Conservation (phyloP, 2,113 vertebrate species). For the Erpornis zantholeuca region DNA sequence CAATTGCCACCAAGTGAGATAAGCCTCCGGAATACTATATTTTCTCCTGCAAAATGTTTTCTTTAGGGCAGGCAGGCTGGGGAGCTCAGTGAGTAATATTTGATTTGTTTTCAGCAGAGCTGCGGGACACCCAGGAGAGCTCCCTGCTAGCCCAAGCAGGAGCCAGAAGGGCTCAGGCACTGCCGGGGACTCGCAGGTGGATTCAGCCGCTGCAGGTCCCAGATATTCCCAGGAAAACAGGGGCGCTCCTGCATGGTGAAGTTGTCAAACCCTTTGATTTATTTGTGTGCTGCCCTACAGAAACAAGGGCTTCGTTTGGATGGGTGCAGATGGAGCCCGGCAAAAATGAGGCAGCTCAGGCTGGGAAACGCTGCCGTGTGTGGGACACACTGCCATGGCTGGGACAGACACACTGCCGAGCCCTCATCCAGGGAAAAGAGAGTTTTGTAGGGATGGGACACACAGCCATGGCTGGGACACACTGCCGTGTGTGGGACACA, state of each 20-base stretch:
- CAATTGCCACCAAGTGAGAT: conserved; percentile 57
- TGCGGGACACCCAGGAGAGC: background rate
- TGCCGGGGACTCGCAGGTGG: background rate
- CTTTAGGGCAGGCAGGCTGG: background rate
- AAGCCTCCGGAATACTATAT: conserved; percentile 47
- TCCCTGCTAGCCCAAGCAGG: rapidly evolving
- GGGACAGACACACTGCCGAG: rapidly evolving
- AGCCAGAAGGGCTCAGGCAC: rapidly evolving
- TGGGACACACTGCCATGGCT: no score
- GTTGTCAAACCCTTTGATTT: background rate
- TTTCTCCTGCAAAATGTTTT: conserved; percentile 48
- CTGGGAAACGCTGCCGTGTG: background rate
- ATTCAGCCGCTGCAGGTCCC: background rate
- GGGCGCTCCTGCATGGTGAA: background rate
- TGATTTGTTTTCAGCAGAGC: background rate
- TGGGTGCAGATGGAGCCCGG: background rate
- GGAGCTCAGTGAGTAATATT: background rate
- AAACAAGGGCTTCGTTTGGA: background rate
- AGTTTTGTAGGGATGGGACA: background rate
- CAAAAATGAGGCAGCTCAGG: background rate
- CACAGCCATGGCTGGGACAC: no score
- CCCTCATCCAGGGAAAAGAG: no score
- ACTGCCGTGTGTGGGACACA: no score
- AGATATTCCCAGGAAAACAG: background rate
- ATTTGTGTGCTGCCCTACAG: background rate